Evolutionary conservation across 2,797 vertebrate species (phyloP), one percentile per base, ranked within the genome.

Genomic region (Poeciliopsis paucimaculata): DNA sequence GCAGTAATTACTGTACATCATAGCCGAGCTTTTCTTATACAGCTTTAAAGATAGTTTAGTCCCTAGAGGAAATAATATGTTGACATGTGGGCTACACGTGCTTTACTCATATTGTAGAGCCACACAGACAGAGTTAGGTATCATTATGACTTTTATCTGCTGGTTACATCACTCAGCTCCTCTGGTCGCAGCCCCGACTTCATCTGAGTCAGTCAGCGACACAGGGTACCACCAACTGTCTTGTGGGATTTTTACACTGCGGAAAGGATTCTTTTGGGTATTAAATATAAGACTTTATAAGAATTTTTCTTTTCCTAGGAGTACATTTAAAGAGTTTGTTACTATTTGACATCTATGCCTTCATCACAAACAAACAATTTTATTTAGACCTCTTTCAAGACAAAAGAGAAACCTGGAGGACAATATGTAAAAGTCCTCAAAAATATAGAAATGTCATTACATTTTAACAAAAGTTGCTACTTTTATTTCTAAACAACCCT

Each of bases 121-220:
- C 72, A 36, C 79, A 80, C 34, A 28, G 86, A 90, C 85, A 90
- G 88, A 90, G 82, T 39, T 79, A 81, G 68, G 80, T 80, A 43
- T 90, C 90, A 92, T 93, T 92, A 94, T 93, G 91, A 92, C 88
- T 90, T 90, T 92, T 90, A 90, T 92, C 79, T 34, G 28, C 20
- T 1, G 84, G 92, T 93, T 93, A 91, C 91, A 89, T 94, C 92
- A 93, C 77, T 91, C 85, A 79, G 88, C 85, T 84, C 85, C 84
- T 85, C 86, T 84, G 87, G 86, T 78, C 90, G 77, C 90, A 90
- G 82, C 92, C 88, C 85, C 81, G 16, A 57, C 83, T 85, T 90
- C 23, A 80, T 90, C 92, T 90, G 91, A 93, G 90, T 94, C 94
- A 93, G 79, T 88, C 66, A 43, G 39, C 28, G 77, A 83, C 76